A percentile compares a stretch with the other conserved stretches of the same genome.
Conservation (phyloP, 1,140 invertebrate species). For the Tyrophagus putrescentiae region DNA sequence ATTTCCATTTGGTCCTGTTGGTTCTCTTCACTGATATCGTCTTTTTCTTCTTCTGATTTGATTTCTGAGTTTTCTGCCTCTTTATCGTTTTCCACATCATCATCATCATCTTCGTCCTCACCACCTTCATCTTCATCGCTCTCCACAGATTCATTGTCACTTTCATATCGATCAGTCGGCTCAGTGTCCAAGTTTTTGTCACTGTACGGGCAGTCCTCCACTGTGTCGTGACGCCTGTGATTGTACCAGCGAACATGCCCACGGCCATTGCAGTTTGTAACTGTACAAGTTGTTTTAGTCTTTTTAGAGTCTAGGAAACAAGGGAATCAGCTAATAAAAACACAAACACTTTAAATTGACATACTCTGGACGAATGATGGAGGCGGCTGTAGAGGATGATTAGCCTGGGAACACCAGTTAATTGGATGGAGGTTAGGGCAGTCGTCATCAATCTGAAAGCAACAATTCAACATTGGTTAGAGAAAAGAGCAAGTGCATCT, state of each 20-base stretch:
- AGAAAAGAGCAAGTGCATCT: neutral
- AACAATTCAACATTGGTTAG: neutral
- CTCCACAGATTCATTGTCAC: neutral
- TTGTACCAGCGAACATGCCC: conserved; percentile 59
- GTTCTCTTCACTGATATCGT: conserved; percentile 7
- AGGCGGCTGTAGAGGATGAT: conserved; percentile 67
- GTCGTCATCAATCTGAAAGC: conserved; percentile 51
- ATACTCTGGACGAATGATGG: conserved; percentile 12
- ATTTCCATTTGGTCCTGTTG: neutral
- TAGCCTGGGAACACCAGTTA: conserved; percentile 74
- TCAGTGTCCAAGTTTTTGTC: conserved; percentile 2
- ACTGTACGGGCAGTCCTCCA: conserved; percentile 15
- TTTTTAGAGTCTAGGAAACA: conserved; percentile 25
- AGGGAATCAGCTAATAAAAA: conserved; percentile 44
- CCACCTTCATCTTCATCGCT: neutral
- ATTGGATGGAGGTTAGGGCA: conserved; percentile 75
- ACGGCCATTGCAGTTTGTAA: conserved; percentile 57
- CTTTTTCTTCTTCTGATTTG: conserved; percentile 4
- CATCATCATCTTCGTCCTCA: conserved; percentile 10
- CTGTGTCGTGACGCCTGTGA: conserved; percentile 53
- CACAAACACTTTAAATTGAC: conserved; percentile 3
- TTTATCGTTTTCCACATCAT: neutral
- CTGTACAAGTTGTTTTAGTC: conserved; percentile 41
- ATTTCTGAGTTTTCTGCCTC: neutral
- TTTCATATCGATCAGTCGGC: neutral